Conservation (phyloP, 2,113 vertebrate species). For the Guaruba guarouba region DNA sequence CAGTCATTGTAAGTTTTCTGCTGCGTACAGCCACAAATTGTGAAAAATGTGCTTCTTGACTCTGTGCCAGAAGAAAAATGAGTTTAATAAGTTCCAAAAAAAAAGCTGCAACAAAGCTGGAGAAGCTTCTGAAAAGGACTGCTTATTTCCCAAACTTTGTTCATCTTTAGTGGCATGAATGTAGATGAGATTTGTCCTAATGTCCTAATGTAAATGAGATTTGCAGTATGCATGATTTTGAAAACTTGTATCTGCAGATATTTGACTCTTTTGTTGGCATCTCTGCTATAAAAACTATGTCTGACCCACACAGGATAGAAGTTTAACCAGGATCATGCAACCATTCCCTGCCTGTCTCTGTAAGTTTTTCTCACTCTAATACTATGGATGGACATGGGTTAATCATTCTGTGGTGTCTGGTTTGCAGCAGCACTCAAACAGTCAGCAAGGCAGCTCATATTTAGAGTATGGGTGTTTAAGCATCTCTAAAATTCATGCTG, state of each 20-base stretch:
- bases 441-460: not conserved
- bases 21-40: not conserved
- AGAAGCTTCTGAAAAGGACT: not conserved
- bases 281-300: not conserved
- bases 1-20: not conserved
- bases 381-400: not conserved
- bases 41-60: not conserved
- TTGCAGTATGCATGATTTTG: not conserved
- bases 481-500: not conserved
- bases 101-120: accelerated
- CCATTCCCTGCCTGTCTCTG: not conserved
- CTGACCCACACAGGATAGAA: not conserved
- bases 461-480: not conserved
- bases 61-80: not conserved
- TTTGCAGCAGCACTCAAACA: not conserved
- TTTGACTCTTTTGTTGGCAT: not conserved
- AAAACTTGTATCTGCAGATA: not conserved
- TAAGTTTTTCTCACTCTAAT: not conserved
- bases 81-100: not conserved
- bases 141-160: not conserved
- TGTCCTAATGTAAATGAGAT: not conserved
- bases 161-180: not conserved
- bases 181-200: not conserved
- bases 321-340: not conserved
- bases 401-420: not conserved